Evolutionary conservation across 2,888 invertebrate genomes (phyloP), one percentile per base, ranked within the genome.

Genomic region (Eilema depressum): DNA sequence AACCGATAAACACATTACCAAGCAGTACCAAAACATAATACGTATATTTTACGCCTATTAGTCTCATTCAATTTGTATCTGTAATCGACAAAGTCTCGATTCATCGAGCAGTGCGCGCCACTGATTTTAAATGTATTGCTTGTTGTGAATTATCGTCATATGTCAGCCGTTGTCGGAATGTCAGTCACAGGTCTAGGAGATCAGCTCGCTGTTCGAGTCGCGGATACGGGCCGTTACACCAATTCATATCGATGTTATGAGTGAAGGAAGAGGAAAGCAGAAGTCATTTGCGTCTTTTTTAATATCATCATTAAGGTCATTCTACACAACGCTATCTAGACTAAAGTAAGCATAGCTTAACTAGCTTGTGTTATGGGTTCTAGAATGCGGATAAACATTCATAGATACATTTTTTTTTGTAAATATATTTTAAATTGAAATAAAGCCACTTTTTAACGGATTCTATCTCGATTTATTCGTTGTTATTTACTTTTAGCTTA

Each of bases 81-180:
- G 89, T 90, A 91, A 90, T 91, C 89, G 90, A 90, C 90, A 90
- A 89, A 88, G 91, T 90, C 83, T 81, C 89, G 84, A 89, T 85
- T 84, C 86, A 88, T 86, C 85, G 86, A 80, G 83, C 80, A 72
- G 77, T 80, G 75, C 88, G 92, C 89, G 87, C 83, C 87, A 83
- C 80, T 91, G 92, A 81, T 86, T 92, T 92, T 91, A 90, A 93
- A 92, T 90, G 90, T 89, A 88, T 86, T 88, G 86, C 85, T 85
- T 85, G 85, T 78, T 82, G 85, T 84, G 74, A 75, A 89, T 90
- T 88, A 89, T 88, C 89, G 83, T 82, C 87, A 87, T 86, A 86
- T 86, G 86, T 87, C 87, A 85, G 78, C 79, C 74, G 78, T 23
- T 73, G 69, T 61, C 53, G 53, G 62, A 76, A 83, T 89, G 90